Conservation (phyloP, 2,888 invertebrate genomes). For the Bembecia ichneumoniformis region DNA sequence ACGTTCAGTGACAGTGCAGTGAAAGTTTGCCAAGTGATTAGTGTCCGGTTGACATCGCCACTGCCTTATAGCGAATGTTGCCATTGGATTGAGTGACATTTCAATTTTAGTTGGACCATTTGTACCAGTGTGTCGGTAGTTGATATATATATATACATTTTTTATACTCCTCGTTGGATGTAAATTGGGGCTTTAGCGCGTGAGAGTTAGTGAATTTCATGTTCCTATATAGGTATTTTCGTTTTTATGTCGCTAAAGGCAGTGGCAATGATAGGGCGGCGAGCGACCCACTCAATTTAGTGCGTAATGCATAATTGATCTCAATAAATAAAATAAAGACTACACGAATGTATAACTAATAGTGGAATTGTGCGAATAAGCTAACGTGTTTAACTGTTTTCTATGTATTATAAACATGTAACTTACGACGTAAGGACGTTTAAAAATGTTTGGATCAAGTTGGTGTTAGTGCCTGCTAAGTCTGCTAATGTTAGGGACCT, state of each 20-base stretch:
- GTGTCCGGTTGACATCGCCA: not conserved
- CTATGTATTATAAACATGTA: conserved; percentile 59
- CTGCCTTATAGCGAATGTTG: not conserved
- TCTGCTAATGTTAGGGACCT: conserved; percentile 49
- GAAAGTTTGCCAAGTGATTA: not conserved
- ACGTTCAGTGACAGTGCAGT: not conserved
- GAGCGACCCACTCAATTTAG: conserved; percentile 32
- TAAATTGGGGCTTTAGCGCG: too few species aligned
- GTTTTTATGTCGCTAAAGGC: conserved; percentile 14
- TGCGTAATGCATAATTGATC: conserved; percentile 65
- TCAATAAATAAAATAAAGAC: conserved; percentile 65
- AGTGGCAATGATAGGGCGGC: conserved; percentile 28
- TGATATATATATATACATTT: too few species aligned
- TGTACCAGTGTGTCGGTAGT: too few species aligned
- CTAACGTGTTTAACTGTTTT: conserved; percentile 58
- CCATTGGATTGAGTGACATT: not conserved
- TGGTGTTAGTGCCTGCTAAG: conserved; percentile 66
- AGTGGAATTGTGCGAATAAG: conserved; percentile 67
- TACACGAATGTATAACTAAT: conserved; percentile 39
- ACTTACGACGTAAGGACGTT: conserved; percentile 25
- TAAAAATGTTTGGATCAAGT: conserved; percentile 8
- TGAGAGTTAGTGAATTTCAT: conserved; percentile 8
- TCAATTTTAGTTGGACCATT: too few species aligned
- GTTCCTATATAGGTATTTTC: conserved; percentile 17
- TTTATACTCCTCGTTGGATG: too few species aligned